Percentiles rank a stretch among this genome's conserved stretches.
phyloP scores from a whole-genome alignment of 2,797 vertebrate species.

The Macropus fuliginosus region DNA sequence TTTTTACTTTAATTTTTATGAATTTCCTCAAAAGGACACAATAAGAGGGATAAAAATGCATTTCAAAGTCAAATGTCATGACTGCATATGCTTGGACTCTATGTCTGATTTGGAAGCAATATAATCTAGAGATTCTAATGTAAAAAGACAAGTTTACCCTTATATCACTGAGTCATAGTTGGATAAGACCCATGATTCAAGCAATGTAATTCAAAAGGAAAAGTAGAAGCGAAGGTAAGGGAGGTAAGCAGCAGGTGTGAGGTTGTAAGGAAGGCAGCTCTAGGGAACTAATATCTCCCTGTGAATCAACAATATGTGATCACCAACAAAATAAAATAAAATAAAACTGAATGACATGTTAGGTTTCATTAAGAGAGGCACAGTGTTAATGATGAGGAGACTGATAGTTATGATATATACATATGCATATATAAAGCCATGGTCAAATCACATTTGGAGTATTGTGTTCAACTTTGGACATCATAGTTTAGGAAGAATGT shows the following conservation, averaged over 20 bases:
- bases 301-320: not conserved
- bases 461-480: not conserved
- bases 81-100: not conserved
- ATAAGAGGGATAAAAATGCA: not conserved
- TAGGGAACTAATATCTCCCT: not conserved
- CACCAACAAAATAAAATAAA: not conserved
- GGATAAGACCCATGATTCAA: not conserved
- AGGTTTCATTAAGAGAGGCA: not conserved
- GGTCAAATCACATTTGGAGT: not conserved
- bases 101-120: not conserved
- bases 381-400: not conserved
- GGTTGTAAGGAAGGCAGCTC: not conserved
- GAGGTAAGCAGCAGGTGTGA: not conserved
- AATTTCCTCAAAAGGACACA: constrained; percentile 24
- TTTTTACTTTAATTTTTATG: constrained; percentile 43
- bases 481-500: not conserved
- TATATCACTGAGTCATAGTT: not conserved
- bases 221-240: not conserved
- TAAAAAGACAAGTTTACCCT: not conserved
- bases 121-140: not conserved
- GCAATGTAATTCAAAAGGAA: not conserved
- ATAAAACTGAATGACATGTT: not conserved
- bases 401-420: not conserved
- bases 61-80: not conserved
- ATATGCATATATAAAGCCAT: not conserved